phyloP scores from a whole-genome alignment of 1,140 invertebrate species.

The Calosoma granatense region DNA sequence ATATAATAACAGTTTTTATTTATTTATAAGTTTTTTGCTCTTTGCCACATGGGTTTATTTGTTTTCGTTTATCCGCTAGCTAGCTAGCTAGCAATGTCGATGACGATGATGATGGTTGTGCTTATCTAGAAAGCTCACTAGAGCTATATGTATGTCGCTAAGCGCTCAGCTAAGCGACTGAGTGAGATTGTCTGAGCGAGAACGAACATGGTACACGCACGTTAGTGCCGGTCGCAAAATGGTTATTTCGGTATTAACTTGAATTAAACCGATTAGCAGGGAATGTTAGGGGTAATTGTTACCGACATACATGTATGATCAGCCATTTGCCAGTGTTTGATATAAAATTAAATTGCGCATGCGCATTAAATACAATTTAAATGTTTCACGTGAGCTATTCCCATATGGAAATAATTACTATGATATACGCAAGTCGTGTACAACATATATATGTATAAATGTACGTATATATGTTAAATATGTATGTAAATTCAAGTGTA shows the following conservation, averaged over 20 bases:
- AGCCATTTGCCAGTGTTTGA: background rate
- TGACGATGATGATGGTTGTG: no score
- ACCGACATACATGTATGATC: no score
- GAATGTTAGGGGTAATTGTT: background rate
- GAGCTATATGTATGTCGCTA: no score
- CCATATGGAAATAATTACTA: no score
- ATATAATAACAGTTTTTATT: conserved; percentile 16
- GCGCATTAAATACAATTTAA: background rate
- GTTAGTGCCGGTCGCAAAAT: background rate
- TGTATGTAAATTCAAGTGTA: no score
- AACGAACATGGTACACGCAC: background rate
- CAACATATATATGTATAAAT: no score
- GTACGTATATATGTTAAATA: no score
- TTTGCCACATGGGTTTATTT: background rate
- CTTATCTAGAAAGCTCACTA: no score
- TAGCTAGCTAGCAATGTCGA: no score
- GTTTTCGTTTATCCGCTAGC: background rate
- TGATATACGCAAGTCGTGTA: no score
- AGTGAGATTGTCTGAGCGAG: no score
- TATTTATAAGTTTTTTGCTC: background rate
- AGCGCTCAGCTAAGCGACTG: no score
- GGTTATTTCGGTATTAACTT: background rate
- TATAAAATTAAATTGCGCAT: background rate
- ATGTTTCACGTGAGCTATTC: background rate
- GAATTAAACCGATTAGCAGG: background rate